phyloP scores from a whole-genome alignment of 2,113 vertebrate species.

The Heterochromis multidens region DNA sequence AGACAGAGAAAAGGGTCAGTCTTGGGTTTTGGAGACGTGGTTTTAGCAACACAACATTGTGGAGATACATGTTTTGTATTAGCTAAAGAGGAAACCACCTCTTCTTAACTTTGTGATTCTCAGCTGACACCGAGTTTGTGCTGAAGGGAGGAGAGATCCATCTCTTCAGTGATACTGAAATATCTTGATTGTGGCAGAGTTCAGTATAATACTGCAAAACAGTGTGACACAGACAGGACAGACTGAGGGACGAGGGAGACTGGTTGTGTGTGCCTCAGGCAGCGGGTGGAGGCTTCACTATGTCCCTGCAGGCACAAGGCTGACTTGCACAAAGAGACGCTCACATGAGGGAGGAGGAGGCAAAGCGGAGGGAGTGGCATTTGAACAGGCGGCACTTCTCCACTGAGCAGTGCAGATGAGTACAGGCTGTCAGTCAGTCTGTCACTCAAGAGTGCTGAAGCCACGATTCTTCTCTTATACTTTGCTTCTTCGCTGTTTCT shows the following conservation, averaged over 20 bases:
- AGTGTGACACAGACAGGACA: not conserved
- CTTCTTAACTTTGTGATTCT: not conserved
- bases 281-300: slow-evolving; percentile 44
- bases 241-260: not conserved
- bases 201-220: not conserved
- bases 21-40: not conserved
- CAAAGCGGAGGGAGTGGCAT: slow-evolving; percentile 45
- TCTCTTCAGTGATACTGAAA: not conserved
- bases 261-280: slow-evolving; percentile 27
- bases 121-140: not conserved
- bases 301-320: slow-evolving; percentile 35
- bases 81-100: not conserved
- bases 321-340: slow-evolving; percentile 25
- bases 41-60: slow-evolving; percentile 5
- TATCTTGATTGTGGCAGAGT: not conserved
- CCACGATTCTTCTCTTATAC: not conserved
- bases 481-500: not conserved
- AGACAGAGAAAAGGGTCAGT: not conserved
- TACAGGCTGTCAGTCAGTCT: slow-evolving; percentile 35
- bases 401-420: slow-evolving; percentile 37
- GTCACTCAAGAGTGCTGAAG: slow-evolving; percentile 39
- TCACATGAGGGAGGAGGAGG: slow-evolving; percentile 30
- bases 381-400: slow-evolving; percentile 36
- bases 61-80: slow-evolving; percentile 1
- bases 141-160: not conserved